Conservation (phyloP, 2,113 vertebrate species). For the Etheostoma cragini region DNA sequence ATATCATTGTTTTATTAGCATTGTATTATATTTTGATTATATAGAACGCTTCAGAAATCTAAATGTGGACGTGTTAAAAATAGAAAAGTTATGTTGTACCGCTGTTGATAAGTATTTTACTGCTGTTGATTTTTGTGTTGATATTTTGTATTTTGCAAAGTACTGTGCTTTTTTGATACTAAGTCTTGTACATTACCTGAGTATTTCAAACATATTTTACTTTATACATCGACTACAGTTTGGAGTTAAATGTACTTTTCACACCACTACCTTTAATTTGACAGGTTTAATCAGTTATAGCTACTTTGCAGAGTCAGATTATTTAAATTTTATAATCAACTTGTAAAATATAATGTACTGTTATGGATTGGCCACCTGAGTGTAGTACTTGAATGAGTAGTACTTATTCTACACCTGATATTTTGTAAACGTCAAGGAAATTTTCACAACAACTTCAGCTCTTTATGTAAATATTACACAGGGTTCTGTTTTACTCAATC, state of each 20-base stretch:
- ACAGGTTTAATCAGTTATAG: neutral
- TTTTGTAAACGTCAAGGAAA: neutral
- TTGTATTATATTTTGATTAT: too few species aligned
- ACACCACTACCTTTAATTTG: neutral
- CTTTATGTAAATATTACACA: neutral
- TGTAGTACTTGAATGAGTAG: too few species aligned
- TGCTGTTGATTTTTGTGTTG: too few species aligned
- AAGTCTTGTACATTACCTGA: neutral
- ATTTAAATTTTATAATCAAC: neutral
- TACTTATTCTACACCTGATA: neutral
- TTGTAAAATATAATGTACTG: too few species aligned
- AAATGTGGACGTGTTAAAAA: too few species aligned
- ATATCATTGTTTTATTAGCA: too few species aligned
- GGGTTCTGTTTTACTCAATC: neutral
- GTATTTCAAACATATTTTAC: neutral
- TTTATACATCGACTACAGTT: neutral
- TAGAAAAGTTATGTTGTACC: too few species aligned
- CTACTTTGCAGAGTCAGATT: neutral
- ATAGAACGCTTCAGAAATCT: too few species aligned
- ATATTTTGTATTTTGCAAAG: too few species aligned
- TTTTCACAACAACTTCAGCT: neutral
- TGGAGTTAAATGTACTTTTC: neutral
- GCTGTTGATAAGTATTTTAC: too few species aligned
- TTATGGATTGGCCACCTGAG: neutral
- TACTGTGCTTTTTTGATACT: neutral